Conservation (phyloP, 2,888 invertebrate species). For the Pyrrhia umbra region DNA sequence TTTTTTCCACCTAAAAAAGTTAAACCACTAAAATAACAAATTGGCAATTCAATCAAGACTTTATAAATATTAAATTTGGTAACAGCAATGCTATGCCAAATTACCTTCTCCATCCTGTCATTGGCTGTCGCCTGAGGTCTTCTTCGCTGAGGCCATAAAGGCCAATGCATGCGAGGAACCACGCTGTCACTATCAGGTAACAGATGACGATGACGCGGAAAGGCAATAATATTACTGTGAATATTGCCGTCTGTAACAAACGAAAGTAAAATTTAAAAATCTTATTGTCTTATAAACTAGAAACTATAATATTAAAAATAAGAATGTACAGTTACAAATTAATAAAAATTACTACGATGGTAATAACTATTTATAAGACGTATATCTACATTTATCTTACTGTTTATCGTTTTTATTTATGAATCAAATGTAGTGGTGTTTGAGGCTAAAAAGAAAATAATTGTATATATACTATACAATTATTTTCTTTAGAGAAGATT, state of each 20-base stretch:
- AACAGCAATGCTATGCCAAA: background rate
- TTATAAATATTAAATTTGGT: background rate
- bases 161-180: constrained; percentile 96
- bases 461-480: no score
- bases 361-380: background rate
- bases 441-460: constrained; percentile 14
- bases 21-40: constrained; percentile 22
- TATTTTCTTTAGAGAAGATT: background rate
- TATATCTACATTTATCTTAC: background rate
- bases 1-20: constrained; percentile 3
- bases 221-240: constrained; percentile 96
- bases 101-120: constrained; percentile 97
- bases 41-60: constrained; percentile 54
- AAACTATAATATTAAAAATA: background rate
- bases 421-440: background rate
- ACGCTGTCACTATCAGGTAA: constrained; percentile 94
- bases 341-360: background rate
- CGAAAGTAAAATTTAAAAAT: constrained; percentile 30
- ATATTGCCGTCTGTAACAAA: constrained; percentile 94
- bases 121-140: constrained; percentile 93
- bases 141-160: constrained; percentile 95
- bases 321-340: background rate
- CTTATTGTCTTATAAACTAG: background rate
- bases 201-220: constrained; percentile 94
- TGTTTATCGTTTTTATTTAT: background rate